Percentiles rank a stretch among this genome's conserved stretches.
phyloP scores from a whole-genome alignment of 2,888 invertebrate species.

The Sipha maydis region DNA sequence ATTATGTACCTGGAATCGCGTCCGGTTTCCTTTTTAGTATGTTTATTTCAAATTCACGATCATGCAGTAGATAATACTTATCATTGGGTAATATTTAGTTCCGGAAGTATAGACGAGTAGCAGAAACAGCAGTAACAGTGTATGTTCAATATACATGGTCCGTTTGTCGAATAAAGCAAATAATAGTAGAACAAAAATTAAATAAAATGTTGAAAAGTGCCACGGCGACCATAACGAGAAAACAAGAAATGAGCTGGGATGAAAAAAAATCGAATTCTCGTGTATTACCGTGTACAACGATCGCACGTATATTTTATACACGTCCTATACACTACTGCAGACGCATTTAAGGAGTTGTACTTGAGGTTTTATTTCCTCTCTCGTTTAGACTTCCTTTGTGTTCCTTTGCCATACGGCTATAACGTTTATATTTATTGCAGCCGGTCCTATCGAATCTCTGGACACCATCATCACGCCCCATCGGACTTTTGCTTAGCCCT shows the following conservation, averaged over 20 bases:
- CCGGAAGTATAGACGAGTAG: background rate
- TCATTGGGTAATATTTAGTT: background rate
- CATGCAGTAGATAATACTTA: background rate
- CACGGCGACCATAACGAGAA: background rate
- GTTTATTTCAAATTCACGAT: background rate
- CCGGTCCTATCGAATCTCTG: too few species aligned
- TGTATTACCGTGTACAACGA: background rate
- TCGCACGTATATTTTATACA: too few species aligned
- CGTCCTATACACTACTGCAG: too few species aligned
- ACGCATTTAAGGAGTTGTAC: too few species aligned
- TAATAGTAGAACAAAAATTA: background rate
- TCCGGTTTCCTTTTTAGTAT: background rate
- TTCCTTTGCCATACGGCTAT: too few species aligned
- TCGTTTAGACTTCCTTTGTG: too few species aligned
- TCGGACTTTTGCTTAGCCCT: too few species aligned
- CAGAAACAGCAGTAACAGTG: background rate
- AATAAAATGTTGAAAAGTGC: background rate
- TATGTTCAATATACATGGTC: background rate
- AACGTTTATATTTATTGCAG: too few species aligned
- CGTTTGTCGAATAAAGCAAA: background rate
- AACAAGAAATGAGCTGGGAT: background rate
- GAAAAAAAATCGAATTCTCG: background rate
- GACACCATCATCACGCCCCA: too few species aligned
- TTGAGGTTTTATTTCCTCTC: too few species aligned
- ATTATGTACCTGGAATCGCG: slow-evolving; percentile 1